Base-by-base conservation (phyloP, 2,113 vertebrate species). In the Chrysemys picta region DNA sequence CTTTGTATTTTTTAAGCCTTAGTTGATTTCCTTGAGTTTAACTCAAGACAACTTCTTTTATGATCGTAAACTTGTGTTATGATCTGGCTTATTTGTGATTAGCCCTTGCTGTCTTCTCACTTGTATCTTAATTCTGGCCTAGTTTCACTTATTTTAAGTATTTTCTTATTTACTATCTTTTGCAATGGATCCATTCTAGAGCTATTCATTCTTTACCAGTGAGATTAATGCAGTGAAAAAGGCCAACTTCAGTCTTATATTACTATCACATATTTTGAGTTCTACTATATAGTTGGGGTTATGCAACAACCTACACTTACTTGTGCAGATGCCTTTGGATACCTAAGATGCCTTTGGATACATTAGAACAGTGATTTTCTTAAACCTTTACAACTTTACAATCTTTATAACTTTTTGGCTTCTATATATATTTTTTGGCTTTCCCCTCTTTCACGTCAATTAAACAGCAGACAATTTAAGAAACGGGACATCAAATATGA, bases 91-190 rank as follows among this genome's bases (percentile, higher is more conserved):
- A 69, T 65, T 35, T n/a, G 62, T 65, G 62, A 54, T 94, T 69
- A 84, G 88, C 25, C 19, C 84, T 93, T 25, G 57, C 35, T 49
- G 27, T 52, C 1, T 0, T 80, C n/a, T 88, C 42, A 19, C 7
- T 80, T 89, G 10, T 85, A 14, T 76, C 54, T 93, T 82, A 90
- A 89, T 95, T 79, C 79, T 80, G 12, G 62, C 94, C 95, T 97
- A 82, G 50, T 53, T 93, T 94, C 29, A 72, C 29, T 49, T 47
- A 45, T 85, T 87, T 82, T 79, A 93, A 94, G 87, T 75, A 27
- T 3, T 76, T 95, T 94, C 53, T 90, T 42, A 84, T 89, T 94
- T 88, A 62, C 56, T 84, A 31, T 62, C n/a, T 91, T 89, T 9
- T 93, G 13, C 85, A 12, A 16, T 87, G 84, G 47, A 79, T 3